Evolutionary conservation across 2,797 vertebrate species (phyloP), one percentile per base, ranked within the genome.

Genomic region (Knipowitschia caucasica): DNA sequence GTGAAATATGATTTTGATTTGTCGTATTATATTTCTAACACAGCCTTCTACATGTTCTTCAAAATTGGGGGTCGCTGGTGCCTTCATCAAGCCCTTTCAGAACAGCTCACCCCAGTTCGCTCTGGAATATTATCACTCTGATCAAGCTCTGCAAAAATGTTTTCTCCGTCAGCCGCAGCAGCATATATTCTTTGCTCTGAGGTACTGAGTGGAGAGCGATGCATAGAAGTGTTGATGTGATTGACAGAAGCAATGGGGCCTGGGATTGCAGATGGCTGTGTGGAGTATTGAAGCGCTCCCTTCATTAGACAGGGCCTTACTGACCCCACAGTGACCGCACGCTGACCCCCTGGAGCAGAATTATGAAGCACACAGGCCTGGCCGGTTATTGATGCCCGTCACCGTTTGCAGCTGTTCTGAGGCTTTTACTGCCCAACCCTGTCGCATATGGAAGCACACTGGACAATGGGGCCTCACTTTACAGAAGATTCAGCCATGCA

Each of bases 231-330:
- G 73, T 71, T 55, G 77, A 33, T 58, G 62, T 89, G 87, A 90
- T 84, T 88, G 89, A 88, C 86, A 73, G 21, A 74, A 69, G 79
- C 84, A 91, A 89, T 88, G 88, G 81, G 77, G 78, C 84, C 81
- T 88, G 83, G 82, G 76, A 89, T 89, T 90, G 78, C 83, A 80
- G 79, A 82, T 78, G 70, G 75, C 80, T 73, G 71, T 67, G 68
- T 46, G 57, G 71, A 67, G 80, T 72, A 59, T 68, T 78, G 75
- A 75, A 75, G 79, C 59, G 81, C 72, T 87, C 64, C 83, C 80
- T 88, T 90, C 86, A 85, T 89, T 88, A 89, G 84, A 83, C 73
- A 78, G 69, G 73, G 77, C 58, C 60, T 73, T 81, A 74, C 78
- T 85, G 85, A 87, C 88, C 82, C 85, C 85, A 85, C 59, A 59